Evolutionary conservation across 2,797 vertebrate genomes (phyloP), one percentile per base, ranked within the genome.

Genomic region (Halcyon leucocephala): DNA sequence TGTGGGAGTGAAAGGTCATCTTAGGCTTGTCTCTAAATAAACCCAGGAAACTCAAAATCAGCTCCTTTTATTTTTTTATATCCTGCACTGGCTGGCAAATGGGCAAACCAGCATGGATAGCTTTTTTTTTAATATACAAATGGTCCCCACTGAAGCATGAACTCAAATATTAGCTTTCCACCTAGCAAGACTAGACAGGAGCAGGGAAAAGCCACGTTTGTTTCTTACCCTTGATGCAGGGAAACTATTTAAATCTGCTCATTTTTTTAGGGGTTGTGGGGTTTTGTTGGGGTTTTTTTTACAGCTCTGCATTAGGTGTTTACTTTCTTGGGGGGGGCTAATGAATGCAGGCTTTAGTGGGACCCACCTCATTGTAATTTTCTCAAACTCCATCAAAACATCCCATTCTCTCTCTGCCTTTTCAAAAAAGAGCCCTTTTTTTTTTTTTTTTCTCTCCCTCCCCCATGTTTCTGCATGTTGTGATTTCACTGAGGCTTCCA

Each of bases 401-500:
- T 97, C 74, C 81, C 82, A 92, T 96, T 96, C 87, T 94, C 60
- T 64, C 78, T 1, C 24, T 72, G 67, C 52, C 44, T 93, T 84
- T 85, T 74, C 70, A 90, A 83, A 85, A 95, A 91, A 70, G 65
- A 84, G 17, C 25, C 76, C 29, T 64, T 66, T 88, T 87, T 62
- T 65, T 26, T 52, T 52, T 29, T 72, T n/a, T 2, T 16, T 7
- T 6, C 5, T 42, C 65, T 60, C 77, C 82, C 73, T 81, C 74
- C 96, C 93, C 94, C 49, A 94, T 97, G 94, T 97, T 96, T 91
- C 96, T 97, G 96, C 95, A 97, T 99, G 99, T 99, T 99, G 99
- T 99, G 99, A 99, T 99, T 99, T 99, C 98, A 99, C 97, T 99
- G 98, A 99, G 98, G 97, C 98, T 99, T 98, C 98, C 98, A 97